Percentiles rank a stretch among this genome's conserved stretches.
Evolutionary conservation across 1,140 invertebrate genomes (phyloP).

Genomic region (Drosophila nigromelanica): DNA sequence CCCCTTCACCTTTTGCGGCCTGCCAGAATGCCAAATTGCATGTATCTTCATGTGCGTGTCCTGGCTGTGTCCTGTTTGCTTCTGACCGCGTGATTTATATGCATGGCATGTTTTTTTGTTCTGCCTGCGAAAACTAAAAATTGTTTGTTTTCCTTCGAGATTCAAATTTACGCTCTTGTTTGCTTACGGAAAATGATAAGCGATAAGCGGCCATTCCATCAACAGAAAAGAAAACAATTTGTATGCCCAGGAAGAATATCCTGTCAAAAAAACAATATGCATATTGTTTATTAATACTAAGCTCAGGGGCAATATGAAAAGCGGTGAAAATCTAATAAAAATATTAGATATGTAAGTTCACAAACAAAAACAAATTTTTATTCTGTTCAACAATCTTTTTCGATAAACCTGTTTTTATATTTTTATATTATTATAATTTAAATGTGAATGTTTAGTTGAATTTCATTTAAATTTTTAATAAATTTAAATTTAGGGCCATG

Average conservation of each 20-base stretch:
- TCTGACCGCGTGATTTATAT: conserved; percentile 56
- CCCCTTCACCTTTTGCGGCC: conserved; percentile 20
- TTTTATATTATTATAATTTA: too few species aligned
- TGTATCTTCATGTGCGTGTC: conserved; percentile 39
- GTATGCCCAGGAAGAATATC: conserved; percentile 37
- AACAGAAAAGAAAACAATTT: conserved; percentile 15
- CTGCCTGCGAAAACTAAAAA: conserved; percentile 37
- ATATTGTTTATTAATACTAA: neutral
- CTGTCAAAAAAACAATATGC: neutral
- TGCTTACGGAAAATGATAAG: conserved; percentile 58
- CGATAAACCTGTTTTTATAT: too few species aligned
- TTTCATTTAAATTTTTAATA: too few species aligned
- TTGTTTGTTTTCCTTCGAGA: conserved; percentile 49
- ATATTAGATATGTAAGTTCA: too few species aligned
- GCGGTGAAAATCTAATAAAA: too few species aligned
- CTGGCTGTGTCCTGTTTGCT: conserved; percentile 43
- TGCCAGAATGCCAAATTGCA: conserved; percentile 71
- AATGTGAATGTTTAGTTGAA: too few species aligned
- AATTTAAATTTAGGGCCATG: too few species aligned
- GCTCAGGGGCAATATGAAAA: too few species aligned
- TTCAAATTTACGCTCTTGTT: conserved; percentile 48
- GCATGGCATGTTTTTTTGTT: conserved; percentile 34
- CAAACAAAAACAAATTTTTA: too few species aligned
- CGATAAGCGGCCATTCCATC: conserved; percentile 21
- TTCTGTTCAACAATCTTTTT: too few species aligned